A percentile compares a stretch with the other conserved stretches of the same genome.
phyloP scores from a whole-genome alignment of 1,140 invertebrate genomes.

The Caenorhabditis briggsae region DNA sequence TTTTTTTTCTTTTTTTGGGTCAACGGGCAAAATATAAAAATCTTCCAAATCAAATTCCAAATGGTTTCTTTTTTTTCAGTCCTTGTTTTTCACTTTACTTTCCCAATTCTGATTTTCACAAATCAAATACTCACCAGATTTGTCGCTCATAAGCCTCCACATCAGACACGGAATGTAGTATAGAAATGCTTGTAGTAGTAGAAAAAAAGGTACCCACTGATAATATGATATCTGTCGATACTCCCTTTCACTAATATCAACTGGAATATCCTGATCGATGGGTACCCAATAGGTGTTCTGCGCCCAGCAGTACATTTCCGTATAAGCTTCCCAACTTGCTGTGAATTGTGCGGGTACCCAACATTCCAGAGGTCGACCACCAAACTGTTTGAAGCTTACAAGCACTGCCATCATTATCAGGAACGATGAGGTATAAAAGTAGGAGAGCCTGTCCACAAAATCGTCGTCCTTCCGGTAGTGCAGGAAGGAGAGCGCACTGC shows the following conservation, averaged over 20 bases:
- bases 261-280: constrained; percentile 76
- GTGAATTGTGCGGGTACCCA: constrained; percentile 77
- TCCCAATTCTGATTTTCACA: not conserved
- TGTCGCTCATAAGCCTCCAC: constrained; percentile 77
- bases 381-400: constrained; percentile 80
- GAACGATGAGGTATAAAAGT: constrained; percentile 80
- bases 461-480: constrained; percentile 80
- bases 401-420: constrained; percentile 81
- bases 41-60: no score
- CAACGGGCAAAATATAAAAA: no score
- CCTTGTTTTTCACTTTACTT: not conserved
- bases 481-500: constrained; percentile 74
- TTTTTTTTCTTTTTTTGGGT: no score
- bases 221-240: constrained; percentile 79
- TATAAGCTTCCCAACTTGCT: constrained; percentile 78
- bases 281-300: constrained; percentile 78
- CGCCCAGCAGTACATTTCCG: constrained; percentile 78
- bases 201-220: constrained; percentile 81
- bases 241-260: constrained; percentile 76
- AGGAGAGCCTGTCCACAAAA: constrained; percentile 80
- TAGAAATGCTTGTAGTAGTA: constrained; percentile 75
- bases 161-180: constrained; percentile 77
- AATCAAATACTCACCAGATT: constrained; percentile 72
- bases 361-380: constrained; percentile 78
- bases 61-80: no score